These are phyloP conservation scores for Paralichthys olivaceus DNA, from an alignment of 2,113 vertebrate species.

Conservation along the genomic window DNA sequence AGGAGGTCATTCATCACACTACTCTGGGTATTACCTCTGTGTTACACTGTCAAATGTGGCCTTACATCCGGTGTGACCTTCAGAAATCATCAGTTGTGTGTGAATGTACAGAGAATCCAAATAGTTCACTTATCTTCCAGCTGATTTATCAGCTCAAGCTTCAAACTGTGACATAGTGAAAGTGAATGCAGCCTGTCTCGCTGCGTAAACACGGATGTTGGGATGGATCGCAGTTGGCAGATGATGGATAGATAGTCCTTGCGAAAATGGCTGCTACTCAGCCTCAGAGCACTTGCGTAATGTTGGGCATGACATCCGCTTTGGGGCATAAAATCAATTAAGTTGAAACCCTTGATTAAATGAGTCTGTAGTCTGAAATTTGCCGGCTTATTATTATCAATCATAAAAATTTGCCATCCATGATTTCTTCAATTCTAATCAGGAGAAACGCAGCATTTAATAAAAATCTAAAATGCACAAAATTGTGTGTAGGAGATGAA, in stretches of 20 bases:
- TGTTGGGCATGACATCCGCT: background rate
- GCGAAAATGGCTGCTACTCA: background rate
- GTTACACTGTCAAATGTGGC: slow-evolving; percentile 30
- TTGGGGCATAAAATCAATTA: background rate
- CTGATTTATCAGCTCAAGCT: slow-evolving; percentile 15
- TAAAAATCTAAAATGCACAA: background rate
- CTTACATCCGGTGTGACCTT: slow-evolving; percentile 25
- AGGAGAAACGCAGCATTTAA: background rate
- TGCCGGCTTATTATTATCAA: background rate
- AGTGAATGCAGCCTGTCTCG: background rate
- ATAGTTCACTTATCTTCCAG: slow-evolving; percentile 1
- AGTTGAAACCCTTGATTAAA: background rate
- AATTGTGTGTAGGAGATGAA: background rate
- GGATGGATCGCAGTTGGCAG: background rate
- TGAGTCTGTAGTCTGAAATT: background rate
- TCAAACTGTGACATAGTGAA: background rate
- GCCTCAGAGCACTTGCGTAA: background rate
- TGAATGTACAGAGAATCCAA: slow-evolving; percentile 28
- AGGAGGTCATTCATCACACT: slow-evolving; percentile 31
- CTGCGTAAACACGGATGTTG: background rate
- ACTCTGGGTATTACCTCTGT: slow-evolving; percentile 11
- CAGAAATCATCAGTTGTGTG: slow-evolving; percentile 21
- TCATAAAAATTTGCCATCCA: no score
- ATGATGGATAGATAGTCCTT: slow-evolving; percentile 11
- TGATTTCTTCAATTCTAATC: background rate